A percentile compares a stretch with the other conserved stretches of the same genome.
Conservation (phyloP, 2,797 vertebrate genomes). For the Hirundo rustica region DNA sequence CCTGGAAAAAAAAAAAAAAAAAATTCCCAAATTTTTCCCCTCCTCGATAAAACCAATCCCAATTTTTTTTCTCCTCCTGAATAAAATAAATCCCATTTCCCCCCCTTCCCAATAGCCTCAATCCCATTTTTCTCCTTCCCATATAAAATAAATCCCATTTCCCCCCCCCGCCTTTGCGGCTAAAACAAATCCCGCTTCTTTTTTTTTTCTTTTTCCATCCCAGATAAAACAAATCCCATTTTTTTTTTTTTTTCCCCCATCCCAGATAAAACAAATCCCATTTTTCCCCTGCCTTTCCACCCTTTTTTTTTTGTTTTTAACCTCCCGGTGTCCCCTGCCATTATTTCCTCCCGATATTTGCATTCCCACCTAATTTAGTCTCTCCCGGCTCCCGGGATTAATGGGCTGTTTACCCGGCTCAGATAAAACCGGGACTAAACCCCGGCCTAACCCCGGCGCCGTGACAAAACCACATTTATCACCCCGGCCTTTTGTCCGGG, state of each 20-base stretch:
- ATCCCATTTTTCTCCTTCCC: background rate
- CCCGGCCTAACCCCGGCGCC: constrained; percentile 16
- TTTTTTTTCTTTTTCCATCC: background rate
- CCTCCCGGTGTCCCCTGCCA: background rate
- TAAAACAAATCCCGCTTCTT: background rate
- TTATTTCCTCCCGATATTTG: constrained; percentile 48
- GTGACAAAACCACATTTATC: constrained; percentile 11
- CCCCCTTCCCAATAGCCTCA: too few species aligned
- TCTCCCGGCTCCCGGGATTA: background rate
- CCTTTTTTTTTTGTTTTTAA: background rate
- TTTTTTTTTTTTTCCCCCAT: too few species aligned
- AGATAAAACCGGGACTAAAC: constrained; percentile 38
- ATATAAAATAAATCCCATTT: background rate
- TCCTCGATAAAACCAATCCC: too few species aligned
- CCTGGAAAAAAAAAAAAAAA: background rate
- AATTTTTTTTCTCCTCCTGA: too few species aligned
- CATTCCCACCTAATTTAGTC: constrained; percentile 50
- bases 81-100: background rate
- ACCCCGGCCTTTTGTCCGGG: background rate
- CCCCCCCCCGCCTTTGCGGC: fast-evolving
- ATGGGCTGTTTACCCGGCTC: constrained; percentile 17
- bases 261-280: background rate
- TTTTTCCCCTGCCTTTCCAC: background rate
- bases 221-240: background rate
- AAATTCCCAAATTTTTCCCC: too few species aligned